These are phyloP conservation scores for Stictonetta naevosa DNA, from an alignment of 2,113 vertebrate genomes.

Conservation along the genomic window DNA sequence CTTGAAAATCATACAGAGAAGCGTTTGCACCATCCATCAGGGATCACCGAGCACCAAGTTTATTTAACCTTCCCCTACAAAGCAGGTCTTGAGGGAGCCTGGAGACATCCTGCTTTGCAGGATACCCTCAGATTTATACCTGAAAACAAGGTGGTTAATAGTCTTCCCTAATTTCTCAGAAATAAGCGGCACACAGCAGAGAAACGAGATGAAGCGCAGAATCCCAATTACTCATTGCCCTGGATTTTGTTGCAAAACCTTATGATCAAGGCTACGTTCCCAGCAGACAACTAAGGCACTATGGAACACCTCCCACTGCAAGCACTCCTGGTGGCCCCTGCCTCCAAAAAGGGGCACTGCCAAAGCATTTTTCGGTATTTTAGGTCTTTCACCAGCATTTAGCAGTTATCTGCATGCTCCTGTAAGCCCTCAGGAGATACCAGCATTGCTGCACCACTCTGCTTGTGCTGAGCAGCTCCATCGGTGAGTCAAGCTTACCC, in stretches of 20 bases:
- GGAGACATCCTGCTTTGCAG: not conserved
- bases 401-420: not conserved
- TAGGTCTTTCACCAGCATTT: not conserved
- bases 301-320: not conserved
- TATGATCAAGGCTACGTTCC: not conserved
- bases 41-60: not conserved
- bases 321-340: not conserved
- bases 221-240: not conserved
- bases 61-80: not conserved
- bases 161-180: not conserved
- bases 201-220: accelerated
- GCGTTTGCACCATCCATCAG: accelerated
- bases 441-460: not conserved
- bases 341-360: not conserved
- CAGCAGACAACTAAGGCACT: not conserved
- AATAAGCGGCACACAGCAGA: not conserved
- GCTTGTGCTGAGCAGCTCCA: not conserved
- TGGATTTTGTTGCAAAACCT: not conserved
- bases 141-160: not conserved
- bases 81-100: not conserved
- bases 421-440: not conserved
- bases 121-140: accelerated
- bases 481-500: not conserved
- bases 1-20: not conserved
- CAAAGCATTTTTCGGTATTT: not conserved